Evolutionary conservation across 2,113 vertebrate genomes (phyloP).

Genomic region (Mirounga angustirostris): DNA sequence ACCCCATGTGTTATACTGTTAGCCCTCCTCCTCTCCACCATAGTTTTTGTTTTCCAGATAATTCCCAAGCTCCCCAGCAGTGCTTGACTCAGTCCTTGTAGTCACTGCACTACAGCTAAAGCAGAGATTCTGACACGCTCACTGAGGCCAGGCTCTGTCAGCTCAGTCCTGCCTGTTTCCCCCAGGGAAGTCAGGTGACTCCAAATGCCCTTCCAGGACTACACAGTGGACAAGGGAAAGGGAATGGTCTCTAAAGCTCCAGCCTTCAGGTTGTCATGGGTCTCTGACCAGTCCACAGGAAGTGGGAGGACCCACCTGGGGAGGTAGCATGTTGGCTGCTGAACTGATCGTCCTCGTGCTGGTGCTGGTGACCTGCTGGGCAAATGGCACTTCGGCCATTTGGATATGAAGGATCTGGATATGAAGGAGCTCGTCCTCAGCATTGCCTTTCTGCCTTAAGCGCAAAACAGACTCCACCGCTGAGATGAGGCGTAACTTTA

Average conservation of each 20-base stretch:
- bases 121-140: background rate
- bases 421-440: background rate
- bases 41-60: background rate
- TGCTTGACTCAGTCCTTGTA: background rate
- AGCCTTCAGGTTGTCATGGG: background rate
- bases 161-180: background rate
- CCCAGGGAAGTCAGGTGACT: background rate
- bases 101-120: background rate
- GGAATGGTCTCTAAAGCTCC: too few species aligned
- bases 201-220: background rate
- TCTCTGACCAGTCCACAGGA: background rate
- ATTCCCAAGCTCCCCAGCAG: background rate
- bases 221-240: rapidly evolving
- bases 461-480: background rate
- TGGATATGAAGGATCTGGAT: background rate
- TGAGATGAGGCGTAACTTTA: background rate
- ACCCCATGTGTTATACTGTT: background rate
- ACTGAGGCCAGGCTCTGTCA: background rate
- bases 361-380: background rate
- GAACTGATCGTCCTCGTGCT: too few species aligned
- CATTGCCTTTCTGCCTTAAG: background rate
- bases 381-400: background rate
- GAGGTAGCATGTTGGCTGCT: background rate
- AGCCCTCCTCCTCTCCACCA: background rate
- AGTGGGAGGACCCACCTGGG: rapidly evolving